Evolutionary conservation across 2,113 vertebrate genomes (phyloP).

Genomic region (Natator depressus): DNA sequence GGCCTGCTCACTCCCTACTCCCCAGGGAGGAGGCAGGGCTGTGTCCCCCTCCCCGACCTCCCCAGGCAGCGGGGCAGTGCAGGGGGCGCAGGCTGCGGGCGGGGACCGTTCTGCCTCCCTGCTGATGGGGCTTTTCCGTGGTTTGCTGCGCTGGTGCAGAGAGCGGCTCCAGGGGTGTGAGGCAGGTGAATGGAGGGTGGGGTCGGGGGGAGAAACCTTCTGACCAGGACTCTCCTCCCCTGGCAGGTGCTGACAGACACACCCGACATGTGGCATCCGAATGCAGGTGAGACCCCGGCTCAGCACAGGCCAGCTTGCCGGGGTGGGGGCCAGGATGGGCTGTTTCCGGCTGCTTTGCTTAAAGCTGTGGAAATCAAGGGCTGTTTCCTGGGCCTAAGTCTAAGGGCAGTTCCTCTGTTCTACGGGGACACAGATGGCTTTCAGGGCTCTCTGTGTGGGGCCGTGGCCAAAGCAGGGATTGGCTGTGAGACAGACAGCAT

Average conservation of each 20-base stretch:
- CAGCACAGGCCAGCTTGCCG: neutral
- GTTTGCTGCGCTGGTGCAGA: neutral
- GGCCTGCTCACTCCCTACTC: too few relatives aligned
- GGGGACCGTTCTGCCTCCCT: neutral
- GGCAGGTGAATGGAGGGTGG: too few relatives aligned
- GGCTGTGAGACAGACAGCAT: neutral
- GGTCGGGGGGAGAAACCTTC: neutral
- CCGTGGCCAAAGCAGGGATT: neutral
- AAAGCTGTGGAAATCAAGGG: too few relatives aligned
- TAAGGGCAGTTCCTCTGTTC: neutral
- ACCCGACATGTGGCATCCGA: slow-evolving; percentile 17
- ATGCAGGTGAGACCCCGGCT: neutral
- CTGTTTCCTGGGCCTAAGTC: neutral
- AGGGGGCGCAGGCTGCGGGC: neutral
- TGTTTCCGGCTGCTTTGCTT: too few relatives aligned
- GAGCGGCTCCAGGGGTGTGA: neutral
- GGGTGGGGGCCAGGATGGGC: too few relatives aligned
- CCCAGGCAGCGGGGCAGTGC: neutral
- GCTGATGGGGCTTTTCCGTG: neutral
- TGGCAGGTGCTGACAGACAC: neutral
- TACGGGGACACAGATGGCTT: neutral
- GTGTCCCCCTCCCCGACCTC: too few relatives aligned
- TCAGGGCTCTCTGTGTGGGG: neutral
- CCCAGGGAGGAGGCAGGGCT: too few relatives aligned
- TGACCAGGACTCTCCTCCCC: neutral